Evolutionary conservation across 2,888 invertebrate genomes (phyloP), one percentile per base, ranked within the genome.

Genomic region (Lycia hirtaria): DNA sequence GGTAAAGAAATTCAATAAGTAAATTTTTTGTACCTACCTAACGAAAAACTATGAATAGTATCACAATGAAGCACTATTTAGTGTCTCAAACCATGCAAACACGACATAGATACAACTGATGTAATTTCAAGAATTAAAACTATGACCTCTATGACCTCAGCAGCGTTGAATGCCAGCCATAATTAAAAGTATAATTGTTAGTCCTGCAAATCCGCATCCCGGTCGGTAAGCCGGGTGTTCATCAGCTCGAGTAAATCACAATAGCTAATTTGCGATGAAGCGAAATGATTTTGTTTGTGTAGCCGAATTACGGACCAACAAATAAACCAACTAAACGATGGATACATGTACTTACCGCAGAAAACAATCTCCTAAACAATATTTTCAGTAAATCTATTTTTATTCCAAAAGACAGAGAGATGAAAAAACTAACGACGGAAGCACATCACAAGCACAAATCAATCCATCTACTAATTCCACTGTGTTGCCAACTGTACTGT

Each of bases 361-460:
- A 10, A 32, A n/a, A 9, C 14, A 19, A 4, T 14, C 14, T 5
- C 9, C 24, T 28, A 30, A n/a, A n/a, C n/a, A n/a, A 6, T 40
- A 30, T 26, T 48, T n/a, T 14, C 47, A n/a, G 48, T 24, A 33
- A 47, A 32, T 22, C 32, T 40, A 40, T 50, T 40, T 40, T 40
- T 40, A 22, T 22, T 32, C 3, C 3, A 22, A 24, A n/a, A 26
- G n/a, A 20, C 14, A 9, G 17, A 17, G 10, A 22, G 22, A 1
- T 5, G 12, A 14, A 35, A 15, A 10, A 3, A 15, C 17, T 3
- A 35, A 35, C 4, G n/a, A n/a, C n/a, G n/a, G n/a, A n/a, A n/a
- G n/a, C n/a, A n/a, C n/a, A n/a, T n/a, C n/a, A n/a, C n/a, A n/a
- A n/a, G n/a, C n/a, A n/a, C n/a, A n/a, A n/a, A n/a, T n/a, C n/a